A percentile compares a stretch with the other conserved stretches of the same genome.
phyloP scores from a whole-genome alignment of 2,113 vertebrate species.

The Sylvietta virens region DNA sequence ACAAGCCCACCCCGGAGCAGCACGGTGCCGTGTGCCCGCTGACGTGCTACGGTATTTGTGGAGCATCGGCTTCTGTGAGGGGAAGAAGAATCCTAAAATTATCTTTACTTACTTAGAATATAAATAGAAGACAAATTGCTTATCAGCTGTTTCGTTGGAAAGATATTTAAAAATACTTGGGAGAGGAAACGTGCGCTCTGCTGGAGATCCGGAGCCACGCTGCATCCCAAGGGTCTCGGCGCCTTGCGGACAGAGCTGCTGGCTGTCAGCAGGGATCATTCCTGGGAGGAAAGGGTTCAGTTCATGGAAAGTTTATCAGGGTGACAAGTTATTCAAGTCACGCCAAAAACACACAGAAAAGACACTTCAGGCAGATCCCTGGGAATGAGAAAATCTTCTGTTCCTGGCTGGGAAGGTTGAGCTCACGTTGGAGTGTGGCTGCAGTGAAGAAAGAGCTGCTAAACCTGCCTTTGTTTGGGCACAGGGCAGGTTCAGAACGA shows the following conservation, averaged over 20 bases:
- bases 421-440: not conserved
- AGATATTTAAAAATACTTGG: not conserved
- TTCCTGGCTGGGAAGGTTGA: not conserved
- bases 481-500: not conserved
- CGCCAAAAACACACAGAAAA: not conserved
- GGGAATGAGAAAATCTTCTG: not conserved
- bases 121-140: conserved; percentile 3
- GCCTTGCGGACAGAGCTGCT: not conserved
- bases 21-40: accelerated
- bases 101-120: not conserved
- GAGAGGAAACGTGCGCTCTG: not conserved
- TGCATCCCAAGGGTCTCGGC: not conserved
- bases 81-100: not conserved
- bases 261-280: not conserved
- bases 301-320: not conserved
- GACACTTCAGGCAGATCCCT: not conserved
- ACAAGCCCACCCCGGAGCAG: not conserved
- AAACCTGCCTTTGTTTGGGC: not conserved
- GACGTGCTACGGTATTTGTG: accelerated
- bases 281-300: not conserved
- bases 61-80: not conserved
- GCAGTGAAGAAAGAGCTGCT: not conserved
- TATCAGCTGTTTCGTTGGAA: not conserved
- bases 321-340: not conserved
- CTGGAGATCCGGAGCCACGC: not conserved